Conservation (phyloP, 2,888 invertebrate species). For the Nemoura dubitans region DNA sequence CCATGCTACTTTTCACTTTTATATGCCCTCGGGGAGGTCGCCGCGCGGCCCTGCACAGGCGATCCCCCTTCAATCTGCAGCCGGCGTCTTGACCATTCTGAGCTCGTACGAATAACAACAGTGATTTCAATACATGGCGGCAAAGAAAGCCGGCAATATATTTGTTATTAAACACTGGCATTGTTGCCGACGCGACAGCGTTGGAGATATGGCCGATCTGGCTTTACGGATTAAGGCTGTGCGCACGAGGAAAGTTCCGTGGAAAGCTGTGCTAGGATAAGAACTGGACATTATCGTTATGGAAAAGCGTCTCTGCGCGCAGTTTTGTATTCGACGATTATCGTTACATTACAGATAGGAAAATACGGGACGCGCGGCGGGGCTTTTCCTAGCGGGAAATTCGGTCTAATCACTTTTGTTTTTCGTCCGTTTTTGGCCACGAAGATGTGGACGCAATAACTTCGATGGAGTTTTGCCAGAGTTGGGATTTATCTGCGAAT, state of each 20-base stretch:
- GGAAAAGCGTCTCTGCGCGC: background rate
- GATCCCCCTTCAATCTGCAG: conserved; percentile 39
- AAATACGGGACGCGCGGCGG: background rate
- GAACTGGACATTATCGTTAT: conserved; percentile 19
- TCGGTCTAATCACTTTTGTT: conserved; percentile 29
- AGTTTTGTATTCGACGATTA: conserved; percentile 14
- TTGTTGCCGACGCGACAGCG: conserved; percentile 22
- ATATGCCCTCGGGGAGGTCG: conserved; percentile 60
- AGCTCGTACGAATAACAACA: conserved; percentile 47
- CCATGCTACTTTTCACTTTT: conserved; percentile 61
- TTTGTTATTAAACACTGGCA: conserved; percentile 44
- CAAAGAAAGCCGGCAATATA: conserved; percentile 37
- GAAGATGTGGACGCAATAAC: background rate
- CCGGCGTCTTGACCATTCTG: conserved; percentile 37
- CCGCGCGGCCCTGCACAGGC: conserved; percentile 15
- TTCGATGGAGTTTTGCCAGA: conserved; percentile 1
- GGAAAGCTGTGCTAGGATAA: background rate
- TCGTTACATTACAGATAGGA: conserved; percentile 36
- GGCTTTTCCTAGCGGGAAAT: background rate
- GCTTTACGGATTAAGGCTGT: background rate
- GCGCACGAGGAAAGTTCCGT: background rate
- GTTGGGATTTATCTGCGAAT: background rate
- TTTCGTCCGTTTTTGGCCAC: background rate
- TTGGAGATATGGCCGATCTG: background rate
- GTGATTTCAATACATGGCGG: conserved; percentile 49